Conservation (phyloP, 1,140 invertebrate species). For the Dendrolimus punctatus region DNA sequence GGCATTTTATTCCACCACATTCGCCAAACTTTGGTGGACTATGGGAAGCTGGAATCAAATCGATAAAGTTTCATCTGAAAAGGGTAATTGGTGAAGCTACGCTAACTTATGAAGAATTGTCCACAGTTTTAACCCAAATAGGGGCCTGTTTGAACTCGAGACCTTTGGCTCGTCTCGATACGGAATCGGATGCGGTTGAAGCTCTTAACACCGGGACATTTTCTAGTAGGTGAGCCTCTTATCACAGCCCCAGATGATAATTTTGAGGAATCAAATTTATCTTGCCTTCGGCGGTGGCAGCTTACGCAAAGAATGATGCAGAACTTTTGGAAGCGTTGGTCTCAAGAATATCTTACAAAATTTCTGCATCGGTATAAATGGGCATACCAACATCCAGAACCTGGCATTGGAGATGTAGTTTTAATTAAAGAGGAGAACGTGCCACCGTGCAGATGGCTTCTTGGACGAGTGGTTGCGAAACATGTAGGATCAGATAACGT, state of each 20-base stretch:
- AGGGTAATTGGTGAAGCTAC: not conserved
- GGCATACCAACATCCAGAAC: not conserved
- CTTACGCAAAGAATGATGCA: not conserved
- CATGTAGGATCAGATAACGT: conserved; percentile 3
- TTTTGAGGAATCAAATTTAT: not conserved
- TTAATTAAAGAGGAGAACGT: conserved; percentile 7
- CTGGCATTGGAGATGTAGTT: conserved; percentile 3
- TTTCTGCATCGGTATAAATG: conserved; percentile 4
- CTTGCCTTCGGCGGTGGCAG: not conserved
- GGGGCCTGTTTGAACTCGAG: conserved; percentile 1
- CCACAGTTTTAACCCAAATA: not conserved
- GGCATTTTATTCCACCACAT: conserved; percentile 3
- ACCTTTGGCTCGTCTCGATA: not conserved
- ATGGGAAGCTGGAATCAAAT: conserved; percentile 1
- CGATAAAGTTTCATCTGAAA: not conserved
- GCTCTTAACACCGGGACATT: conserved; percentile 2
- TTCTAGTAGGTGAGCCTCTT: conserved; percentile 1
- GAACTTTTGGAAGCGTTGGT: conserved; percentile 3
- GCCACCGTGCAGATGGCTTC: conserved; percentile 6
- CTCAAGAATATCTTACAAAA: not conserved
- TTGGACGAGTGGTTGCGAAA: conserved; percentile 1
- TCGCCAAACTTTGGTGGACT: conserved; percentile 3
- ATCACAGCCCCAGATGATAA: not conserved
- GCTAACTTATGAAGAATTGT: conserved; percentile 3
- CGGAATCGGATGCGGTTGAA: not conserved